Conservation (phyloP, 2,113 vertebrate species). For the Marmota monax region DNA sequence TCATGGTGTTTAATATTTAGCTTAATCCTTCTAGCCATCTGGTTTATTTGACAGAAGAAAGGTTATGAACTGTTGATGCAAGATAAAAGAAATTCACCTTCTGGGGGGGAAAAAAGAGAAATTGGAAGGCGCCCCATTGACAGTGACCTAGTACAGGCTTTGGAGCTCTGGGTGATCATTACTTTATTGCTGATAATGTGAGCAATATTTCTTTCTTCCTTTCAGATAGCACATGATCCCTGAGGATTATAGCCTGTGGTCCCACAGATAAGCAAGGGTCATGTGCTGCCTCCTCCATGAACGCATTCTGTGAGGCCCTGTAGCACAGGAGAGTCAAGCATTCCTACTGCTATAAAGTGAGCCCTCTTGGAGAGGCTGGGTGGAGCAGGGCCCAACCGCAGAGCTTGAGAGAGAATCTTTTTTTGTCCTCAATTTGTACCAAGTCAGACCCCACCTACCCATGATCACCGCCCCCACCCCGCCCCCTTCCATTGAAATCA, state of each 20-base stretch:
- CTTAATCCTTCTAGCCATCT: background rate
- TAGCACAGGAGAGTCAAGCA: too few species aligned
- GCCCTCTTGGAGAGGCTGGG: background rate
- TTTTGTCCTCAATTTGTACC: background rate
- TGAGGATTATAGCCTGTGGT: background rate
- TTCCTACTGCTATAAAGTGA: background rate
- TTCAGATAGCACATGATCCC: background rate
- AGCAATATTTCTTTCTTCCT: constrained; percentile 36
- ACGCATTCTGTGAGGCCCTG: background rate
- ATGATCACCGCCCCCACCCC: too few species aligned
- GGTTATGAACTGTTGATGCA: constrained; percentile 42
- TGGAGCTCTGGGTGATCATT: background rate
- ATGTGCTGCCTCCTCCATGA: rapidly evolving
- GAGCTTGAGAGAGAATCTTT: background rate
- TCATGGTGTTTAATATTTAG: constrained; percentile 15
- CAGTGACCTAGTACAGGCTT: background rate
- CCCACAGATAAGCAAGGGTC: background rate
- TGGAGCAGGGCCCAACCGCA: too few species aligned
- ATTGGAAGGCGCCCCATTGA: background rate
- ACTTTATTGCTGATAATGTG: background rate
- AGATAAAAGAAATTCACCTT: constrained; percentile 32
- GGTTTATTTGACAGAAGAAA: constrained; percentile 36
- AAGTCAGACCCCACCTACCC: background rate
- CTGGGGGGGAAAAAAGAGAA: background rate
- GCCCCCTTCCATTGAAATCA: background rate